Percentiles rank a stretch among this genome's conserved stretches.
phyloP scores from a whole-genome alignment of 2,113 vertebrate species.

The Heterotilapia buettikoferi region DNA sequence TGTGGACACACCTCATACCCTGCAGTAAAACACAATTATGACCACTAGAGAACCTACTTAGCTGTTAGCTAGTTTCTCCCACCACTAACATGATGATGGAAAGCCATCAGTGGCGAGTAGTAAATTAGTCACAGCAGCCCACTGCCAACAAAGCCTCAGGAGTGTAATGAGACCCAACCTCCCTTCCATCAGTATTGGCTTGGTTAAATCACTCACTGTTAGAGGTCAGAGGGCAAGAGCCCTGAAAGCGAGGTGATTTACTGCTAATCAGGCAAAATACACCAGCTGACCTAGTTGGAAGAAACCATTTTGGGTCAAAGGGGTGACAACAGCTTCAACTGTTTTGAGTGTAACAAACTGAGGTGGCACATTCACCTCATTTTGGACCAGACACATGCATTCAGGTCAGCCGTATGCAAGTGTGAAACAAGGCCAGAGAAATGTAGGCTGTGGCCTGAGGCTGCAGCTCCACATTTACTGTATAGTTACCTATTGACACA shows the following conservation, averaged over 20 bases:
- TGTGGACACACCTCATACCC: not conserved
- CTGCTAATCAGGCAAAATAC: not conserved
- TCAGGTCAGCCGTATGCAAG: not conserved
- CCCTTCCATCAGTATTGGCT: not conserved
- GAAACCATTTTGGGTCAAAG: not conserved
- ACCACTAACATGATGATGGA: not conserved
- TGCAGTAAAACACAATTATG: constrained; percentile 1
- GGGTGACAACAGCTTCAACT: not conserved
- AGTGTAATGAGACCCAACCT: not conserved
- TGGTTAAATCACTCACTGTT: not conserved
- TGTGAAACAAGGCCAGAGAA: not conserved
- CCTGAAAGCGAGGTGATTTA: not conserved
- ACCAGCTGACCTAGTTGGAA: not conserved
- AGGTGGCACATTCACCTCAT: not conserved
- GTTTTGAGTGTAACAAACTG: not conserved
- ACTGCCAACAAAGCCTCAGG: not conserved
- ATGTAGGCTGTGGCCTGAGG: not conserved
- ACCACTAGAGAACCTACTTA: not conserved
- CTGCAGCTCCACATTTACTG: not conserved
- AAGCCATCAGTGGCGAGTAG: not conserved
- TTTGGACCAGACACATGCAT: not conserved
- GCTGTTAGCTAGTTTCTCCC: not conserved
- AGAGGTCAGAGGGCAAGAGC: not conserved
- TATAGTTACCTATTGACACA: constrained; percentile 42
- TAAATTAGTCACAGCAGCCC: not conserved